Evolutionary conservation across 2,888 invertebrate species (phyloP).

Genomic region (Brachyopa scutellaris): DNA sequence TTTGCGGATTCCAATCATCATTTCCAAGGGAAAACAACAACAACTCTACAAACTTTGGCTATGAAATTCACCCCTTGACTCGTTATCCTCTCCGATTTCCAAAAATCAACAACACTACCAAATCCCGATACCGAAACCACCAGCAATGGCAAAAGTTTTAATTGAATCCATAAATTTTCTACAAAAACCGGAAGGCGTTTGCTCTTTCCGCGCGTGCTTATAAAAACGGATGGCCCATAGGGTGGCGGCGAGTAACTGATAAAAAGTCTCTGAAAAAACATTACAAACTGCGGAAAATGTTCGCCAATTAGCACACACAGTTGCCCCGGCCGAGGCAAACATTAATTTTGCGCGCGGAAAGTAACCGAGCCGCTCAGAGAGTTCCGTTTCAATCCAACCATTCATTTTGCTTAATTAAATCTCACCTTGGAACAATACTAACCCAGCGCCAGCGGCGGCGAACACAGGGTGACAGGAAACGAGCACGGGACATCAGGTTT

Average conservation of each 20-base stretch:
- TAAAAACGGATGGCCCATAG: constrained; percentile 42
- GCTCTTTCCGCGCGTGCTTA: constrained; percentile 26
- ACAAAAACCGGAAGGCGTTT: constrained; percentile 62
- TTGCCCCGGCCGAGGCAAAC: constrained; percentile 23
- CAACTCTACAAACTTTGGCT: constrained; percentile 31
- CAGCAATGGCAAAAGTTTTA: constrained; percentile 79
- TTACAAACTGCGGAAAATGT: constrained; percentile 49
- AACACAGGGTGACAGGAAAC: constrained; percentile 45
- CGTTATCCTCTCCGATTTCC: constrained; percentile 35
- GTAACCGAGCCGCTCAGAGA: constrained; percentile 25
- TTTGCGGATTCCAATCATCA: constrained; percentile 34
- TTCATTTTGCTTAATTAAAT: constrained; percentile 70
- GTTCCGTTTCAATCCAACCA: constrained; percentile 56
- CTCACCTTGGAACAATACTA: constrained; percentile 67
- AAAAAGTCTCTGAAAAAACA: constrained; percentile 51
- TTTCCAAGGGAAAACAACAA: constrained; percentile 18
- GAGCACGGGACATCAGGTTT: constrained; percentile 20
- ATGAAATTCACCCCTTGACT: constrained; percentile 43
- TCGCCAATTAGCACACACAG: constrained; percentile 64
- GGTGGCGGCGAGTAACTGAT: constrained; percentile 40
- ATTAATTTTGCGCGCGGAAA: constrained; percentile 69
- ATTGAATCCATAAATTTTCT: constrained; percentile 80
- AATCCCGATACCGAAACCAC: constrained; percentile 66
- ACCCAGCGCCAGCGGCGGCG: constrained; percentile 18
- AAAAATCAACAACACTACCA: constrained; percentile 49